Evolutionary conservation across 2,797 vertebrate species (phyloP).

Genomic region (Morelia viridis): DNA sequence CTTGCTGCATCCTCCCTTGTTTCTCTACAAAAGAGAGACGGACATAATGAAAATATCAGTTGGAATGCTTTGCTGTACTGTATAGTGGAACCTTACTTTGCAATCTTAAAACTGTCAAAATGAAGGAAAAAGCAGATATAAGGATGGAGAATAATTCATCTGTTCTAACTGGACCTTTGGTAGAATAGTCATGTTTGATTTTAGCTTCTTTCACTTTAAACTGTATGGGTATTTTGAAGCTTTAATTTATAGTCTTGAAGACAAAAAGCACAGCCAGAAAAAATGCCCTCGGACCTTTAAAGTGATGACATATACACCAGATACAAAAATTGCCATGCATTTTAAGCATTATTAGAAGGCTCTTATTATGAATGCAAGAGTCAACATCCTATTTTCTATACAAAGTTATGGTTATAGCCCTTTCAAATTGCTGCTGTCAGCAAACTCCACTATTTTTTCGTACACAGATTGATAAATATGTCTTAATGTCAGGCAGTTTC

Average conservation of each 20-base stretch:
- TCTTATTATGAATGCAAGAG: constrained; percentile 15
- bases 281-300: neutral
- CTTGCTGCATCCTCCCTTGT: neutral
- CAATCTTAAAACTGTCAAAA: constrained; percentile 11
- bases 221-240: neutral
- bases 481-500: neutral
- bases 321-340: neutral
- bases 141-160: neutral
- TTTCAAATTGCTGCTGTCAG: neutral
- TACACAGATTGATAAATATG: neutral
- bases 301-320: neutral
- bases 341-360: neutral
- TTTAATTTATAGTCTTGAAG: neutral
- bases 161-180: neutral
- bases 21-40: neutral
- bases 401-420: neutral
- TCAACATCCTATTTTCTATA: neutral
- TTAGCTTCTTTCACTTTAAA: neutral
- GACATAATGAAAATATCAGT: neutral
- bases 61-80: constrained; percentile 26
- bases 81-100: neutral
- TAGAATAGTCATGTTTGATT: neutral
- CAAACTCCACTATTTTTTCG: neutral
- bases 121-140: neutral
- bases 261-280: neutral